phyloP scores from a whole-genome alignment of 2,113 vertebrate species.

The Alouatta palliata region DNA sequence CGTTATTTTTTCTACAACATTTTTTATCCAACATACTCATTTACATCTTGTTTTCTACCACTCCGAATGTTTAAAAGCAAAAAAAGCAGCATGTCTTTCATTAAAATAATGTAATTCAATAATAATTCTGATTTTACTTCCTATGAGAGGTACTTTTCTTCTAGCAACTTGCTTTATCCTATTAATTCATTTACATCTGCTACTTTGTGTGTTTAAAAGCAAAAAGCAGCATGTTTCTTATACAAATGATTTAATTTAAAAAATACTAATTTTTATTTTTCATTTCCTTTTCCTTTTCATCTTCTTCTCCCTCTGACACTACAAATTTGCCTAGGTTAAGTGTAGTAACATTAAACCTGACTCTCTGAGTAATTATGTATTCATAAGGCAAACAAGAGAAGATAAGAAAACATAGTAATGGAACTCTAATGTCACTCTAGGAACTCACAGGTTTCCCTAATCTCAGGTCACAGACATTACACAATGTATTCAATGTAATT shows the following conservation, averaged over 20 bases:
- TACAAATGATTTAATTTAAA: background rate
- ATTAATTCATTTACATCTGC: background rate
- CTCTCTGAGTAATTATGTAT: background rate
- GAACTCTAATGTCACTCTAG: background rate
- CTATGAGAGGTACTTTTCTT: background rate
- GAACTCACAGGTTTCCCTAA: background rate
- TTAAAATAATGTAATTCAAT: slow-evolving; percentile 25
- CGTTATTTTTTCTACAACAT: background rate
- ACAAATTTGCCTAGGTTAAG: background rate
- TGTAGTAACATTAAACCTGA: background rate
- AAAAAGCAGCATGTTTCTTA: background rate
- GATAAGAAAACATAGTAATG: background rate
- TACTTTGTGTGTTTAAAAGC: background rate
- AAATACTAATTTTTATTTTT: background rate
- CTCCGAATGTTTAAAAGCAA: background rate
- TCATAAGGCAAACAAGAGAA: background rate
- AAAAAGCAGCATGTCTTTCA: background rate
- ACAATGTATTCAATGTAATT: background rate
- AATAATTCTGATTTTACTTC: background rate
- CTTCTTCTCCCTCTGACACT: background rate
- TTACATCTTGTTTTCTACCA: background rate
- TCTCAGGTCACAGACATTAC: background rate
- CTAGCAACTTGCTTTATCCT: background rate
- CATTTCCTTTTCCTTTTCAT: background rate
- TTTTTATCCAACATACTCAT: background rate